Evolutionary conservation across 1,140 invertebrate species (phyloP), one percentile per base, ranked within the genome.

Genomic region (Papilio aristodemus): DNA sequence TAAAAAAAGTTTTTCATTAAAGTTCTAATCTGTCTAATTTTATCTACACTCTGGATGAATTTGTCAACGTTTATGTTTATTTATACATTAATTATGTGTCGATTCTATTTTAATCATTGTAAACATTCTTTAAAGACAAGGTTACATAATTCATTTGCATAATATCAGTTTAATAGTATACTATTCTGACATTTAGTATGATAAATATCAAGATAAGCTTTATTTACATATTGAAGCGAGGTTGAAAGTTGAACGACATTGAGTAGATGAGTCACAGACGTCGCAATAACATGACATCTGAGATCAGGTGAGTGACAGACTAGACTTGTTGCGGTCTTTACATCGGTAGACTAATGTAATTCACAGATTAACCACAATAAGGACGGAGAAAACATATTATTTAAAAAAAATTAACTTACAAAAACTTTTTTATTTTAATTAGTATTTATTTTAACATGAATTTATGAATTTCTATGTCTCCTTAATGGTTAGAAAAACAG

Each of bases 181-280:
- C 59, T 38, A 38, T 36, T 62, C 9, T 38, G 59, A 38, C 59
- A 14, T 62, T 62, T 62, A 62, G 27, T 54, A 25, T 19, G 59
- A 10, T 62, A 62, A 36, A 14, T 32, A 39, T 37, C 14, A 62
- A 38, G n/a, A 19, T 62, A 38, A n/a, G 32, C 25, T 14, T 41
- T 27, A 59, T 59, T 59, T 36, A 59, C 27, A 59, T 38, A 62
- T 39, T 62, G 1, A 62, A 38, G 32, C 19, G 43, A 25, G 58
- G 39, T 43, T 50, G 10, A 27, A 46, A 73, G 79, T 76, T 81
- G 71, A 79, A 72, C 72, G 75, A 72, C 75, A 75, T 73, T 68
- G 41, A 54, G 58, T 71, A 67, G 79, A 81, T 79, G 79, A 79
- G 75, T 81, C 79, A 81, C 43, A 69, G 43, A 68, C 62, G 36